A percentile compares a stretch with the other conserved stretches of the same genome.
phyloP scores from a whole-genome alignment of 2,888 invertebrate species.

The Lycia hirtaria region DNA sequence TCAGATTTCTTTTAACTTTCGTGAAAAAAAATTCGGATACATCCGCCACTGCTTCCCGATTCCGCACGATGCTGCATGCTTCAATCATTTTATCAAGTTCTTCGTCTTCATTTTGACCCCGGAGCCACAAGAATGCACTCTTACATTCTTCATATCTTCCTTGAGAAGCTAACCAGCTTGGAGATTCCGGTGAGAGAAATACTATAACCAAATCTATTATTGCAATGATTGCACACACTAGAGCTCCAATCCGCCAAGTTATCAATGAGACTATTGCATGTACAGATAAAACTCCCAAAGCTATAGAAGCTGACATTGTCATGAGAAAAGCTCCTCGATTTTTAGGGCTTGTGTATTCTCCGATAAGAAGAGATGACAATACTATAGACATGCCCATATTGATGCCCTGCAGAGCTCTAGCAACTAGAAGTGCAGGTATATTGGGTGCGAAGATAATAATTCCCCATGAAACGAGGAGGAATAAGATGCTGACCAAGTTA shows the following conservation, averaged over 20 bases:
- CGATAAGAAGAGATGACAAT: conserved; percentile 77
- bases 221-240: conserved; percentile 74
- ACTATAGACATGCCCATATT: conserved; percentile 82
- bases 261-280: conserved; percentile 86
- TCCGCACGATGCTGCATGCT: conserved; percentile 52
- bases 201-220: conserved; percentile 72
- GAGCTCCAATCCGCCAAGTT: conserved; percentile 82
- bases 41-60: conserved; percentile 45
- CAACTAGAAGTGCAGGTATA: conserved; percentile 60
- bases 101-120: conserved; percentile 77
- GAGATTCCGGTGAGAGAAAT: conserved; percentile 85
- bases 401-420: conserved; percentile 72
- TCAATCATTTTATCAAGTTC: conserved; percentile 65
- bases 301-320: conserved; percentile 84
- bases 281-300: conserved; percentile 84
- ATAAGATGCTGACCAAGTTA: conserved; percentile 70
- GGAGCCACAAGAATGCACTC: conserved; percentile 81
- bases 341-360: conserved; percentile 84
- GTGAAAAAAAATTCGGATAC: conserved; percentile 41
- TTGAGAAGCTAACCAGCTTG: conserved; percentile 86
- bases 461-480: conserved; percentile 79
- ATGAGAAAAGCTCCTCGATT: conserved; percentile 86
- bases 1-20: conserved; percentile 26
- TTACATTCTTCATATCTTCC: conserved; percentile 82
- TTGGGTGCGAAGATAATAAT: conserved; percentile 62